These are phyloP conservation scores for Halichoerus grypus DNA, from an alignment of 2,113 vertebrate species.

Conservation along the genomic window DNA sequence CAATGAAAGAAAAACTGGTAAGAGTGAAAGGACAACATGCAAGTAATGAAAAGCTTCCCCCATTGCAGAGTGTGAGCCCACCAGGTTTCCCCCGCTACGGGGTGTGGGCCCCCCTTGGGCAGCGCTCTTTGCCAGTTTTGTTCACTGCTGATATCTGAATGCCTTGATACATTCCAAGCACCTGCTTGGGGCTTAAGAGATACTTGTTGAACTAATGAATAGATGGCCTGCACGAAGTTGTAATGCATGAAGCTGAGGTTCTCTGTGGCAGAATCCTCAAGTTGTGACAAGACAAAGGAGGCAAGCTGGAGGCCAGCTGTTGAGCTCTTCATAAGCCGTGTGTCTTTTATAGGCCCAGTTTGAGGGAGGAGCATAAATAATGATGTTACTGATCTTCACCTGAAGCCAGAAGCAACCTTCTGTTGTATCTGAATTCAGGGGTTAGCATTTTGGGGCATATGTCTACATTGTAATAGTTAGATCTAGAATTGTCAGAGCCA, in stretches of 20 bases:
- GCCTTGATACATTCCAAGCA: neutral
- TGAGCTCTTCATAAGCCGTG: neutral
- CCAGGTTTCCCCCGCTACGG: fast-evolving
- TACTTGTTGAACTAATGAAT: neutral
- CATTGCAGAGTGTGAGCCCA: neutral
- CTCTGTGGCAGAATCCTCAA: neutral
- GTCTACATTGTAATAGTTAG: neutral
- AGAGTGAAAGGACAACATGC: neutral
- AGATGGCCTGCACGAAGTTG: neutral
- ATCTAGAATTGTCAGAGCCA: neutral
- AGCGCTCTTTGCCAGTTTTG: neutral
- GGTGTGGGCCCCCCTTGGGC: fast-evolving
- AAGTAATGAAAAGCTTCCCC: too few species aligned
- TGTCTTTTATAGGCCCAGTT: neutral
- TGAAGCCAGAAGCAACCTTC: neutral
- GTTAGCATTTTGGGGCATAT: neutral
- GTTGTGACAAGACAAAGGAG: neutral
- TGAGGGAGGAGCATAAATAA: neutral
- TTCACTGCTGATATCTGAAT: neutral
- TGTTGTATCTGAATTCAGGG: neutral
- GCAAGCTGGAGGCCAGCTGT: neutral
- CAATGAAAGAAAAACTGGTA: neutral
- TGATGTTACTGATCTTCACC: neutral
- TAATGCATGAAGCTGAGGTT: neutral
- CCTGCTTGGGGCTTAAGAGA: neutral